phyloP scores from a whole-genome alignment of 1,140 invertebrate species.

The Bombyx mandarina region DNA sequence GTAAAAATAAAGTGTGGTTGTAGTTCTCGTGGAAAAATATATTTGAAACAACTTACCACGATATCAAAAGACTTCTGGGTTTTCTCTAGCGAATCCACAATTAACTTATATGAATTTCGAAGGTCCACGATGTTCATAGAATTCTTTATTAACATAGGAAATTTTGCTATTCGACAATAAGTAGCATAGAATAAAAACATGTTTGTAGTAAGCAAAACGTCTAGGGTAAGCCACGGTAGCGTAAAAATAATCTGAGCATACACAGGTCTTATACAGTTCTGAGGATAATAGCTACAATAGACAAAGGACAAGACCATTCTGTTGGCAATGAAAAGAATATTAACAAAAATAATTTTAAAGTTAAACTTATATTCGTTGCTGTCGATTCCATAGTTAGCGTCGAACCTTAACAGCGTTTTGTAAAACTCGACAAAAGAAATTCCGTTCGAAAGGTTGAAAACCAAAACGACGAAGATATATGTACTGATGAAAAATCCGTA shows the following conservation, averaged over 20 bases:
- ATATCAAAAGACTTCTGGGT: background rate
- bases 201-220: background rate
- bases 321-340: background rate
- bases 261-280: background rate
- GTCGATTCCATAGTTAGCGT: background rate
- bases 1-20: no score
- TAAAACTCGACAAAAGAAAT: background rate
- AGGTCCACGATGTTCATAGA: background rate
- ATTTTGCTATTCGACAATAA: background rate
- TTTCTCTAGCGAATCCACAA: background rate
- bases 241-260: background rate
- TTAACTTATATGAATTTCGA: background rate
- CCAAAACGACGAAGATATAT: background rate
- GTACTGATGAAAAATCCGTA: background rate
- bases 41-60: background rate
- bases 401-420: background rate
- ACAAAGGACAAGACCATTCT: background rate
- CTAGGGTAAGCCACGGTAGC: background rate
- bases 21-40: no score
- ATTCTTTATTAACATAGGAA: background rate
- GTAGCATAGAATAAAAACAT: slow-evolving; percentile 1
- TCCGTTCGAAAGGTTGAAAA: background rate
- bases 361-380: background rate
- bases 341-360: background rate
- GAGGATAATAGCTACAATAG: background rate